phyloP scores from a whole-genome alignment of 1,140 invertebrate genomes.

The Cotesia chilonis region DNA sequence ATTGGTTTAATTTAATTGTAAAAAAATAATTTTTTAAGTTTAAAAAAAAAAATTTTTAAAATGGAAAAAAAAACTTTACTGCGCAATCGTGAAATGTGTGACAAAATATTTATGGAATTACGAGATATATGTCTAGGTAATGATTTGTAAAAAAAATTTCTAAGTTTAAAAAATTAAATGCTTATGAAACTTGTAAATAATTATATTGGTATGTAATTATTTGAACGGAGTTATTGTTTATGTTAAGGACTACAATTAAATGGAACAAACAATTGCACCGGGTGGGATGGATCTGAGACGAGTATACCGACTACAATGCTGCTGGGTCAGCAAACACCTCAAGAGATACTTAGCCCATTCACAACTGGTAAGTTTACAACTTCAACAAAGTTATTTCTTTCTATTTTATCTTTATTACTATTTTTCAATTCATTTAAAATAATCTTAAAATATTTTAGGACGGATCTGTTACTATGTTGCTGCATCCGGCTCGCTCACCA shows the following conservation, averaged over 20 bases:
- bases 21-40: neutral
- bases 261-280: constrained; percentile 63
- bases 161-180: constrained; percentile 1
- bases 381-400: too few species aligned
- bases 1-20: neutral
- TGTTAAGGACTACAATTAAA: constrained; percentile 63
- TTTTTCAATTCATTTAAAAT: constrained; percentile 25
- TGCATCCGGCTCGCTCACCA: neutral
- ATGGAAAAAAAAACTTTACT: constrained; percentile 13
- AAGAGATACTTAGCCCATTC: constrained; percentile 62
- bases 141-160: constrained; percentile 8
- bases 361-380: constrained; percentile 50
- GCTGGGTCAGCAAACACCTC: constrained; percentile 62
- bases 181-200: neutral
- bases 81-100: constrained; percentile 20
- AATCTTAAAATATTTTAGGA: constrained; percentile 4
- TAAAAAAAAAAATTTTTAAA: neutral
- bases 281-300: constrained; percentile 65
- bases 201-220: constrained; percentile 14
- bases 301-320: constrained; percentile 62
- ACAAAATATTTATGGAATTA: constrained; percentile 36
- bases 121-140: constrained; percentile 41
- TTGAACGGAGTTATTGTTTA: constrained; percentile 36
- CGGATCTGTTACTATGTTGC: neutral
- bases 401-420: too few species aligned